phyloP scores from a whole-genome alignment of 2,113 vertebrate genomes.

The Pterocles burchelli region DNA sequence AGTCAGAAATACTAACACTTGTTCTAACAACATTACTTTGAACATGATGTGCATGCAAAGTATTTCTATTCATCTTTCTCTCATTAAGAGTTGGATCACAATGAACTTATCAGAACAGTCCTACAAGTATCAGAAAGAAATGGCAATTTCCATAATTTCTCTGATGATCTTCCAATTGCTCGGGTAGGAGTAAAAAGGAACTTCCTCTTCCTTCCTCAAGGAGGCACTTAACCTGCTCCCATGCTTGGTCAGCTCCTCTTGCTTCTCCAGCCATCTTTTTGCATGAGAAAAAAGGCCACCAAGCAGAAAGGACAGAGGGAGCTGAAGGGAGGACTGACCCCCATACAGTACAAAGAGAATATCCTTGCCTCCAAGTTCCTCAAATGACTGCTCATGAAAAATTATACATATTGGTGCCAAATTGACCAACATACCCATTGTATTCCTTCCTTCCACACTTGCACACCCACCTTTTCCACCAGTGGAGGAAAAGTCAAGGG shows the following conservation, averaged over 20 bases:
- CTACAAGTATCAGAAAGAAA: not conserved
- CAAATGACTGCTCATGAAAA: not conserved
- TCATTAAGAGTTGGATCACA: not conserved
- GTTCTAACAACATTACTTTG: not conserved
- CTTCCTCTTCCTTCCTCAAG: not conserved
- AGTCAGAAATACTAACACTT: not conserved
- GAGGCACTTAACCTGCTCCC: not conserved
- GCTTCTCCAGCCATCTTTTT: not conserved
- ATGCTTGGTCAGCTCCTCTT: not conserved
- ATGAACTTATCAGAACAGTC: not conserved
- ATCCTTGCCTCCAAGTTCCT: not conserved
- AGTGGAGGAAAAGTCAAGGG: not conserved
- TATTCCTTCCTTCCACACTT: not conserved
- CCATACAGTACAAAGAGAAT: not conserved
- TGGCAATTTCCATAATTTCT: not conserved
- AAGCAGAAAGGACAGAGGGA: not conserved
- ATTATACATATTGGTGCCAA: not conserved
- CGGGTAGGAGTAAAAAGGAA: not conserved
- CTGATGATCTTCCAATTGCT: not conserved
- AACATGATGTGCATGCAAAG: not conserved
- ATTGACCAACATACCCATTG: not conserved
- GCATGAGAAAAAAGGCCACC: not conserved
- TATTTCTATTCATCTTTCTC: not conserved
- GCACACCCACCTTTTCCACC: fast-evolving
- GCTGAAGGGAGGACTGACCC: not conserved